A percentile compares a stretch with the other conserved stretches of the same genome.
Evolutionary conservation across 2,113 vertebrate genomes (phyloP).

Genomic region (Centropus bengalensis): DNA sequence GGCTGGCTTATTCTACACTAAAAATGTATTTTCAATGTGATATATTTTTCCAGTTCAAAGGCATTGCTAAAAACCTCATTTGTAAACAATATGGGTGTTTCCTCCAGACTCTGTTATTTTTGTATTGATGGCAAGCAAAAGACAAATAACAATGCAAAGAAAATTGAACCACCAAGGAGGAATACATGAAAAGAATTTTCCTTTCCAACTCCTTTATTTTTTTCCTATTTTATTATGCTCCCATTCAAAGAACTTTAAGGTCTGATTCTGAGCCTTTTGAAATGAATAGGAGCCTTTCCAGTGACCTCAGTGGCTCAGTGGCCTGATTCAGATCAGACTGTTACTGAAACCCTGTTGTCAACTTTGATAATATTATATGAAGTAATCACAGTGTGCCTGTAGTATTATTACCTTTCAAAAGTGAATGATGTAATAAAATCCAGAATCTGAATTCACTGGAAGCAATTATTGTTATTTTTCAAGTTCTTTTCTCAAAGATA

Average conservation of each 20-base stretch:
- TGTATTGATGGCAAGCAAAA: background rate
- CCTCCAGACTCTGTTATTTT: background rate
- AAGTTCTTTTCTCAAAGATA: constrained; percentile 9
- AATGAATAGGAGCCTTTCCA: constrained; percentile 25
- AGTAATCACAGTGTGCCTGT: background rate
- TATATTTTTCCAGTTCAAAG: background rate
- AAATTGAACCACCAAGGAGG: background rate
- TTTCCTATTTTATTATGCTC: background rate
- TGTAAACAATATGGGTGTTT: background rate
- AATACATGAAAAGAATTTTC: constrained; percentile 31
- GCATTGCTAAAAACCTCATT: background rate
- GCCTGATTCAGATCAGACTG: constrained; percentile 6
- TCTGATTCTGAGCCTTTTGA: background rate
- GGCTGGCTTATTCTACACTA: background rate
- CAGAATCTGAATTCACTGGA: constrained; percentile 10
- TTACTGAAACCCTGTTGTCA: constrained; percentile 12
- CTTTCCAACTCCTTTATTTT: background rate
- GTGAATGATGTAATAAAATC: background rate
- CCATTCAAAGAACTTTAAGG: constrained; percentile 12
- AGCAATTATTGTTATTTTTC: constrained; percentile 27
- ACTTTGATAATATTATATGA: constrained; percentile 12
- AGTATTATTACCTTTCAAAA: constrained; percentile 14
- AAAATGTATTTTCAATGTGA: background rate
- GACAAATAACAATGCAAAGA: constrained; percentile 16
- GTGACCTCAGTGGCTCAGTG: constrained; percentile 17